Evolutionary conservation across 2,888 invertebrate genomes (phyloP).

Genomic region (Ophion obscuratus): DNA sequence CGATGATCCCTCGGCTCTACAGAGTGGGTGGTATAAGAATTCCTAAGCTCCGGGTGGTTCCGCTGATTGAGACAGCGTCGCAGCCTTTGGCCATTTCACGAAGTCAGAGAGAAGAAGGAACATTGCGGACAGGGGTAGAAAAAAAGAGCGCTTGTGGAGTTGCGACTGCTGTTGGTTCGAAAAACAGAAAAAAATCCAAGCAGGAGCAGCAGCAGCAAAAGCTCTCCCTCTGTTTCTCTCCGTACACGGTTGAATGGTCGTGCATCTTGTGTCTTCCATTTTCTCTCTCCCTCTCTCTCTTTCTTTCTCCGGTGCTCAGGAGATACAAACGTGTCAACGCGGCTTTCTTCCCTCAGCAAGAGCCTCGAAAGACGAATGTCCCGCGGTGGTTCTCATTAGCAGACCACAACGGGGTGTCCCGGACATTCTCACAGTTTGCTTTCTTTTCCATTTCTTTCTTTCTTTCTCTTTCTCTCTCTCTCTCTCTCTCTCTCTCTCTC

Average conservation of each 20-base stretch:
- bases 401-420: constrained; percentile 73
- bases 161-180: constrained; percentile 19
- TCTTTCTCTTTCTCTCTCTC: constrained; percentile 49
- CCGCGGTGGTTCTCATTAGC: constrained; percentile 78
- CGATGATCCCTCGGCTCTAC: constrained; percentile 1
- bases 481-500: constrained; percentile 26
- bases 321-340: constrained; percentile 74
- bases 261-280: constrained; percentile 61
- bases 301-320: constrained; percentile 38
- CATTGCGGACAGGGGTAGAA: constrained; percentile 2
- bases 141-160: constrained; percentile 13
- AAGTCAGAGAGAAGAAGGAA: constrained; percentile 10
- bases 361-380: constrained; percentile 75
- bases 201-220: constrained; percentile 64
- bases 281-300: constrained; percentile 15
- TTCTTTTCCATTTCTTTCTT: constrained; percentile 17
- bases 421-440: constrained; percentile 53
- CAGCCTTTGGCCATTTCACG: not conserved
- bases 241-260: constrained; percentile 61
- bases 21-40: constrained; percentile 19
- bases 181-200: constrained; percentile 23
- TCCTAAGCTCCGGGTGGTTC: constrained; percentile 9
- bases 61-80: constrained; percentile 21
- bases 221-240: constrained; percentile 35
- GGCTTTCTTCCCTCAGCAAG: constrained; percentile 55